These are phyloP conservation scores for Cryptotis parvus DNA, from an alignment of 2,113 vertebrate species.

Conservation along the genomic window DNA sequence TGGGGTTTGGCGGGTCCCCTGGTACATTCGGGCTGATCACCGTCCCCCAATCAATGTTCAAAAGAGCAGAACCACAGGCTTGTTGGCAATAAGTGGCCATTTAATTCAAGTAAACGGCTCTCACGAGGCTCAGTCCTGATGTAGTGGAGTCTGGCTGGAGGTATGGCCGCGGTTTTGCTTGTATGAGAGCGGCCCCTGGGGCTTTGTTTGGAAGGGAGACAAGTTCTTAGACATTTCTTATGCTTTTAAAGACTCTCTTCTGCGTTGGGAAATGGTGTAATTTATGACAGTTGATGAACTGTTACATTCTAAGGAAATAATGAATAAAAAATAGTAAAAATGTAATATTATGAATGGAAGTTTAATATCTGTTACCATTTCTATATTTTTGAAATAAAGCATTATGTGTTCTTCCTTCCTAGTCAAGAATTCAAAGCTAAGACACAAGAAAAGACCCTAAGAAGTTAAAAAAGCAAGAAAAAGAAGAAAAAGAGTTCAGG, in stretches of 20 bases:
- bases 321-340: constrained; percentile 23
- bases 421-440: constrained; percentile 77
- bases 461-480: constrained; percentile 93
- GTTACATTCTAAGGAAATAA: background rate
- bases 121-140: too few relatives aligned
- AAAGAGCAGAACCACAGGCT: too few relatives aligned
- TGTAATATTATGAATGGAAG: background rate
- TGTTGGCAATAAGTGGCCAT: too few relatives aligned
- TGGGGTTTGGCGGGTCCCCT: too few relatives aligned
- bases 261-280: background rate
- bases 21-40: too few relatives aligned
- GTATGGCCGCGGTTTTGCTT: too few relatives aligned
- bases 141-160: too few relatives aligned
- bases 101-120: too few relatives aligned
- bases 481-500: constrained; percentile 95
- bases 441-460: constrained; percentile 85
- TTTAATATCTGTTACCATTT: background rate
- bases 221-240: background rate
- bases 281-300: constrained; percentile 5
- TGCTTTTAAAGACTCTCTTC: background rate
- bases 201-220: too few relatives aligned
- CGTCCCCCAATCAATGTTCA: too few relatives aligned
- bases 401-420: constrained; percentile 57
- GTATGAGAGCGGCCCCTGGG: too few relatives aligned
- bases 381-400: constrained; percentile 36